phyloP scores from a whole-genome alignment of 2,113 vertebrate species.

The Rhadina sibilatrix region DNA sequence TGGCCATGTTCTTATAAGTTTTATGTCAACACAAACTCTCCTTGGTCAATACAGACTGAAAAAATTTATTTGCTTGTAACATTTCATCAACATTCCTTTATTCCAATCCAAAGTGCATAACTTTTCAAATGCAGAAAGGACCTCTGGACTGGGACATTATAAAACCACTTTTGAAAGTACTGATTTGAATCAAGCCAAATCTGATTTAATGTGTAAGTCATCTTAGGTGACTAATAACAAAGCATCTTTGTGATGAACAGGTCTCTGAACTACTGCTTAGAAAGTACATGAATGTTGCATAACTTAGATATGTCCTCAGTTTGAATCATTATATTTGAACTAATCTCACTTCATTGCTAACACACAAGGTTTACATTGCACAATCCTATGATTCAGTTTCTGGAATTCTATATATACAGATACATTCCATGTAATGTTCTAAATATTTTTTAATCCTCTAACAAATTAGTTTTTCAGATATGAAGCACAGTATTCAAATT shows the following conservation, averaged over 20 bases:
- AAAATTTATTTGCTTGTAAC: background rate
- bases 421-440: background rate
- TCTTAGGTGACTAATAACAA: background rate
- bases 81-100: background rate
- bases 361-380: background rate
- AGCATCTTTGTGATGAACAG: background rate
- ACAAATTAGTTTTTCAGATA: constrained; percentile 8
- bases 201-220: background rate
- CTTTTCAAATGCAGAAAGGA: background rate
- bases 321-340: background rate
- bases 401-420: background rate
- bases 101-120: background rate
- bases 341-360: background rate
- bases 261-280: background rate
- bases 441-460: constrained; percentile 40
- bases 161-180: background rate
- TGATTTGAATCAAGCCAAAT: background rate
- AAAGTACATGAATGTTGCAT: background rate
- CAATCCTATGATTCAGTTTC: background rate
- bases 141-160: background rate
- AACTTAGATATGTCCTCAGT: background rate
- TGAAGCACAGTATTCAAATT: background rate
- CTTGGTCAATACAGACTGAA: background rate
- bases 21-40: background rate
- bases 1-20: background rate